Conservation (phyloP, 1,140 invertebrate genomes). For the Phortica variegata region DNA sequence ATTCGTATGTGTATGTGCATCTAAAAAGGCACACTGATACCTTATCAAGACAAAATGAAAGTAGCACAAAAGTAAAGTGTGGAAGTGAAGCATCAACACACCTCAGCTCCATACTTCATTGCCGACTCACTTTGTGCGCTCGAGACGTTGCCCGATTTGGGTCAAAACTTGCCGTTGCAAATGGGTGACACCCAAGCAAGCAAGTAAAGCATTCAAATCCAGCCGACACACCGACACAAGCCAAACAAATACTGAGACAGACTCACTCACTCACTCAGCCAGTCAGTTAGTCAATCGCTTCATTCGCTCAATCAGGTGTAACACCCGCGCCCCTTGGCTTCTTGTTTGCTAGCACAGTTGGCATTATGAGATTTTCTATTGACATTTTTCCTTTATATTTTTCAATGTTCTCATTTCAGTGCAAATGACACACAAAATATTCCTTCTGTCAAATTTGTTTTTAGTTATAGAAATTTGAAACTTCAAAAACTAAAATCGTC, state of each 20-base stretch:
- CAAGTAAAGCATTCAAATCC: constrained; percentile 9
- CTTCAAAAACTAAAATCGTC: too few relatives aligned
- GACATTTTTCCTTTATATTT: too few relatives aligned
- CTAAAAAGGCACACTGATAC: too few relatives aligned
- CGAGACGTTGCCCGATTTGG: constrained; percentile 26
- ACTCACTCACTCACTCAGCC: too few relatives aligned
- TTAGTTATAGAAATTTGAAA: too few relatives aligned
- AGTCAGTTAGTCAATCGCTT: too few relatives aligned
- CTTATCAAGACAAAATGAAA: constrained; percentile 17
- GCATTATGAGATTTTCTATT: too few relatives aligned
- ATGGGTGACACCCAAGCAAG: constrained; percentile 15
- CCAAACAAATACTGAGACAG: constrained; percentile 43
- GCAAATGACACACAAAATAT: too few relatives aligned
- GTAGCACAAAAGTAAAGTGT: neutral
- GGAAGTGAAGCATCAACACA: neutral
- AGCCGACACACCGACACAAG: constrained; percentile 36
- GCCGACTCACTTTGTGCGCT: neutral
- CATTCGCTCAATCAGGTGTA: too few relatives aligned
- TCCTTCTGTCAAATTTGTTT: too few relatives aligned
- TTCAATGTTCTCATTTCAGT: too few relatives aligned
- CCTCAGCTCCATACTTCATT: constrained; percentile 2
- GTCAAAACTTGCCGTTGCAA: constrained; percentile 42
- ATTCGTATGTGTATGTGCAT: neutral
- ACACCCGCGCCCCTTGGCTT: neutral
- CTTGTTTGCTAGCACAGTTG: too few relatives aligned